Evolutionary conservation across 2,888 invertebrate genomes (phyloP), one percentile per base, ranked within the genome.

Genomic region (Julus scanicus): DNA sequence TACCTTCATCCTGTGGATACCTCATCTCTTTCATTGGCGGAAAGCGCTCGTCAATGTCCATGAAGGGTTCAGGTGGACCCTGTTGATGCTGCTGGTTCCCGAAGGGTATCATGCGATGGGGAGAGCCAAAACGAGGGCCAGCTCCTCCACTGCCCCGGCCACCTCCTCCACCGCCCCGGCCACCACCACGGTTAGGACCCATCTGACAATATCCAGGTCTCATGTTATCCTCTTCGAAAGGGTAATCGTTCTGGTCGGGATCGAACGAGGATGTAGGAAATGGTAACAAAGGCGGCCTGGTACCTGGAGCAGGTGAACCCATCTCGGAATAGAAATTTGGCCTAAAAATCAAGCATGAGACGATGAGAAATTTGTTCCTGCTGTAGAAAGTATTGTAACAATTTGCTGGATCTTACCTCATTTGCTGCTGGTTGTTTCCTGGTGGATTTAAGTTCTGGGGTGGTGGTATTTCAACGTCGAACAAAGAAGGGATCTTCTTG

Each of bases 401-500:
- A 17, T 15, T 17, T 71, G 29, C 29, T 1, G 29, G 2, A 2
- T 2, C 80, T 80, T 13, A 80, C 80, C 80, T 80, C 80, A 80
- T 80, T 15, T 37, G 88, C 39, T 83, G 40, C 39, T 88, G 84
- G 40, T 88, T 49, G 80, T 20, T n/a, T n/a, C 40, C 40, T 17
- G 57, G 86, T 11, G 86, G 13, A 37, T 37, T 57, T 48, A 87
- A 37, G 13, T 48, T 88, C 44, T 63, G 80, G 15, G 86, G 88
- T 11, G 29, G 86, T 80, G 48, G 0, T 17, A 90, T 89, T n/a
- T 87, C 86, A 9, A 90, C 87, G 39, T 87, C 89, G 29, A 90
- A 90, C 29, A 87, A 87, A 13, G 90, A 90, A 44, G 90, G 90
- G 86, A 89, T 89, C 63, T 87, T 88, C 80, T 80, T 87, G 5